Base-by-base conservation (phyloP, 2,113 vertebrate species). In the Bujurquina vittata region DNA sequence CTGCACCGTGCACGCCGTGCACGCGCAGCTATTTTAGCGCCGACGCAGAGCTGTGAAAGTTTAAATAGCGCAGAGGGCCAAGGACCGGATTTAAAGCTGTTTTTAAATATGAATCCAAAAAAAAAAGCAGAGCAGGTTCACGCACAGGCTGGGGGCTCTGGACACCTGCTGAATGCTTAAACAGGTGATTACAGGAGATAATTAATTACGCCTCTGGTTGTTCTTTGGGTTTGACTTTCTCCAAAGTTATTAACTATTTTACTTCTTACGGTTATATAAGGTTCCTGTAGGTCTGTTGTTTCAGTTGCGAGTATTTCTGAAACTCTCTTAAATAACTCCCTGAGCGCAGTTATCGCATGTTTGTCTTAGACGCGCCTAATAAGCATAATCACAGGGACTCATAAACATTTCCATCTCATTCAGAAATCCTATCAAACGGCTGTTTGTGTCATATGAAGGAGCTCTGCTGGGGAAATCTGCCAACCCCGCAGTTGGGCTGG, bases 131-230 rank as follows among this genome's bases (percentile, higher is more conserved):
- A 63, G 31, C 23, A 33, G 0, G 12, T 22, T n/a, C n/a, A n/a
- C n/a, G n/a, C n/a, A n/a, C n/a, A n/a, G n/a, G n/a, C n/a, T n/a
- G n/a, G n/a, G n/a, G n/a, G n/a, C 29, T 56, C 35, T 37, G 55
- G 0, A 62, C 26, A 10, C 22, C 63, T 67, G 40, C 0, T 11
- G 33, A 7, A 12, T 0, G n/a, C 37, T 62, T 14, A 63, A 22
- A n/a, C n/a, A 29, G 59, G 57, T 52, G 60, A 60, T 67, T 56
- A 15, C 2, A 52, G 3, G 15, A 61, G 57, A 10, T 14, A 9
- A 18, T 37, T 57, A 0, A 52, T 0, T 49, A 49, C 11, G 22
- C 1, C 0, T 3, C 37, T 26, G n/a, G 37, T 17, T 22, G n/a
- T 65, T 65, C 37, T 26, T 67, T 46, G 63, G 52, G 43, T 31